Base-by-base conservation (phyloP, 2,888 invertebrate genomes). In the Nysson spinosus region DNA sequence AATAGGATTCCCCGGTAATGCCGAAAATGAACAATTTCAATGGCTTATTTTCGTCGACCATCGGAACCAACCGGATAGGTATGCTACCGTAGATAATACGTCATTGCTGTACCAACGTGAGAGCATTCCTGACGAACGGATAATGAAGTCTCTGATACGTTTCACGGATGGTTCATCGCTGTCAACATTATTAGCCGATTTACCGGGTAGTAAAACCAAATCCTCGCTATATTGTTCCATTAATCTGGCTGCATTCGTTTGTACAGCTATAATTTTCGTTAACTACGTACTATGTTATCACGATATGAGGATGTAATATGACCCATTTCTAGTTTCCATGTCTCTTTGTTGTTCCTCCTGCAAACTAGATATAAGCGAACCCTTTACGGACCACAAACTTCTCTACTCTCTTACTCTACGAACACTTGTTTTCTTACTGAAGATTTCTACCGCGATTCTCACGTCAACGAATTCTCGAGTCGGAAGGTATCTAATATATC, bases 201-300 rank as follows among this genome's bases (percentile, higher is more conserved):
- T 50, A 35, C 43, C 43, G 39, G 50, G 39, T n/a, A n/a, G 35
- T 42, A 51, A 57, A 54, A 52, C 24, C 47, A 37, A 52, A 52
- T 60, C 47, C 54, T 44, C 67, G 67, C 64, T 67, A 67, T 60
- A 67, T 72, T 67, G 72, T 73, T 70, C 70, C 46, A 55, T 72
- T 72, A 72, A 64, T 70, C 72, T 54, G 56, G 52, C 40, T 60
- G 50, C 61, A 51, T 72, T 70, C 51, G 58, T 50, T 37, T 52
- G 65, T 42, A 58, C 50, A 39, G 44, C 60, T 56, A 72, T 66
- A 70, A 72, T 70, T 73, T 72, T 64, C 67, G 54, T 35, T 20
- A 32, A 6, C 12, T 30, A 51, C 28, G 24, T 65, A 64, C 55
- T 58, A 32, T 49, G 55, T 63, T 69, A 47, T 46, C 30, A 55